These are phyloP conservation scores for Axis porcinus DNA, from an alignment of 2,113 vertebrate genomes.

Conservation along the genomic window DNA sequence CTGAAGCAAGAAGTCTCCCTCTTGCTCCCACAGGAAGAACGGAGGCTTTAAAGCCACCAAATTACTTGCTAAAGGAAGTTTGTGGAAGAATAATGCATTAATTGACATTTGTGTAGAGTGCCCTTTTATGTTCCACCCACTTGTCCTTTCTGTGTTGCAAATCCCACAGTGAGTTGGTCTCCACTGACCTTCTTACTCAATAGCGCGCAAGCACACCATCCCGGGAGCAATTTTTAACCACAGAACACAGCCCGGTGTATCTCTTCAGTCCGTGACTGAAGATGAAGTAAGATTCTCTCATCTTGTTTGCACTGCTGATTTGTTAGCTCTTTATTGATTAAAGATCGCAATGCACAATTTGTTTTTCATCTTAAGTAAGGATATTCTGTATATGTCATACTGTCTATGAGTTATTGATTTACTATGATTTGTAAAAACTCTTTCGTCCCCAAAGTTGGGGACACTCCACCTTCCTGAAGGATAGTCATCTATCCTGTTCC, in stretches of 20 bases:
- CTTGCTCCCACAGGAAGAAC: neutral
- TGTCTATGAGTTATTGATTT: conserved; percentile 79
- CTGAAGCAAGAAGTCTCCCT: conserved; percentile 39
- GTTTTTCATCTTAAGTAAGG: conserved; percentile 75
- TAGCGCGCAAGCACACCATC: neutral
- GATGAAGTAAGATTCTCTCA: conserved; percentile 77
- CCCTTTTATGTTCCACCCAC: conserved; percentile 41
- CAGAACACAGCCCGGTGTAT: neutral
- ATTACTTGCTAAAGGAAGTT: conserved; percentile 38
- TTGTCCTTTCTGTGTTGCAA: conserved; percentile 36
- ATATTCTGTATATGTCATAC: conserved; percentile 75
- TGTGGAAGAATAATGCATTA: conserved; percentile 44
- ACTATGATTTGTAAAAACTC: conserved; percentile 73
- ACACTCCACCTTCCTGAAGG: conserved; percentile 68
- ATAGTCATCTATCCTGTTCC: conserved; percentile 63
- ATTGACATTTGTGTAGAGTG: conserved; percentile 54
- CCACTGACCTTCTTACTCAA: conserved; percentile 33
- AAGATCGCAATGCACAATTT: conserved; percentile 66
- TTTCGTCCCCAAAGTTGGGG: conserved; percentile 62
- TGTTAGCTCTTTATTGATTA: conserved; percentile 80
- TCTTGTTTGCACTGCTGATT: conserved; percentile 81
- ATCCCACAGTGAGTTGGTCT: conserved; percentile 37
- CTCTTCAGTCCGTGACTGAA: conserved; percentile 69
- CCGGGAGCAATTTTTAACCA: conserved; percentile 48
- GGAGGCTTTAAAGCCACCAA: conserved; percentile 50